phyloP scores from a whole-genome alignment of 2,113 vertebrate species.

The Phalacrocorax carbo region DNA sequence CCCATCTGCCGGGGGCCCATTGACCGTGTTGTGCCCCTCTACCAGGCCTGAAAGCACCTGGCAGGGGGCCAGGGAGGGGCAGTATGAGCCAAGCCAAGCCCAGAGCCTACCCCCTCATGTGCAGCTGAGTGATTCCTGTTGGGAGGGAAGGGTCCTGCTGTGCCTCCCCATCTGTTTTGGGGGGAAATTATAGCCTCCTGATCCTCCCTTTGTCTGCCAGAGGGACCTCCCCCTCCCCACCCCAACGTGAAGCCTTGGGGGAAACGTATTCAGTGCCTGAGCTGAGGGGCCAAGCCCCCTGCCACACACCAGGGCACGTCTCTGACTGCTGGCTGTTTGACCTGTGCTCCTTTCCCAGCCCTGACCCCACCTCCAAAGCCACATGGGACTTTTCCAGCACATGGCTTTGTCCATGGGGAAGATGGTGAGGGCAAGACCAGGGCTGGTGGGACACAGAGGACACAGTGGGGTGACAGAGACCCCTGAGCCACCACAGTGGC shows the following conservation, averaged over 20 bases:
- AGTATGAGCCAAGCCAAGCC: background rate
- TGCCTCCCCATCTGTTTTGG: background rate
- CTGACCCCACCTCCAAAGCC: background rate
- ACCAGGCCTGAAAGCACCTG: slow-evolving; percentile 50
- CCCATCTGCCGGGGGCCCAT: slow-evolving; percentile 85
- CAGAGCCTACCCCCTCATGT: background rate
- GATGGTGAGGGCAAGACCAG: background rate
- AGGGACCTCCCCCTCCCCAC: fast-evolving
- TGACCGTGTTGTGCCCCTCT: slow-evolving; percentile 82
- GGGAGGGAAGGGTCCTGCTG: background rate
- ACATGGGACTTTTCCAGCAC: fast-evolving
- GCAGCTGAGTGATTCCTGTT: background rate
- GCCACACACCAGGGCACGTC: background rate
- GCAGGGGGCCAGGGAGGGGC: background rate
- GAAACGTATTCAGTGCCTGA: background rate
- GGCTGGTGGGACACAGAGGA: background rate
- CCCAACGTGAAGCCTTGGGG: background rate
- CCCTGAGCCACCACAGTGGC: background rate
- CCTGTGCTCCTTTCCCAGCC: background rate
- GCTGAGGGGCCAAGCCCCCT: background rate
- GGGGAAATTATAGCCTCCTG: background rate
- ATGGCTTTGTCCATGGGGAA: background rate
- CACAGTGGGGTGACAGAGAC: background rate
- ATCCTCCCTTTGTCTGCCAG: background rate
- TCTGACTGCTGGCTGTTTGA: background rate